Evolutionary conservation across 2,888 invertebrate genomes (phyloP).

Genomic region (Peribatodes rhomboidaria): DNA sequence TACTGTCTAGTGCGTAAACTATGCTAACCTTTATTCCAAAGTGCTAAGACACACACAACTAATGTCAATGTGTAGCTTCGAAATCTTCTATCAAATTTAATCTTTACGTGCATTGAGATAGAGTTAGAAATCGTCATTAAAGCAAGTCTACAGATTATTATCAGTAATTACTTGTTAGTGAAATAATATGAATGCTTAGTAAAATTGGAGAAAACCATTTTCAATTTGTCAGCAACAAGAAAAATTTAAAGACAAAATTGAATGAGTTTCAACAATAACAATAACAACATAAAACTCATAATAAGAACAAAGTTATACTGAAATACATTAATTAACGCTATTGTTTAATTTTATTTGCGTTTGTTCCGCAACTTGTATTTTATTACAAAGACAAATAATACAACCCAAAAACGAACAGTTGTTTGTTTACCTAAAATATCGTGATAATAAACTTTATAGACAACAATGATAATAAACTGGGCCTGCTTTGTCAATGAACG

Average conservation of each 20-base stretch:
- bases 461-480: constrained; percentile 3
- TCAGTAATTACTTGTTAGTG: not conserved
- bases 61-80: too few species aligned
- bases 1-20: too few species aligned
- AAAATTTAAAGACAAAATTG: not conserved
- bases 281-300: too few species aligned
- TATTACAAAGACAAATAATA: not conserved
- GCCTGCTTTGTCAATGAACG: constrained; percentile 4
- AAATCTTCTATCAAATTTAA: too few species aligned
- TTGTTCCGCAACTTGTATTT: not conserved
- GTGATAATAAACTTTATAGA: constrained; percentile 6
- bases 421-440: constrained; percentile 4
- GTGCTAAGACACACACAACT: too few species aligned
- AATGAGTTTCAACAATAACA: not conserved
- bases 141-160: too few species aligned
- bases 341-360: constrained; percentile 4
- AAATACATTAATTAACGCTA: not conserved
- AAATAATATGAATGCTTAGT: not conserved
- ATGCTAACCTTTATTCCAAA: too few species aligned
- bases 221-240: not conserved
- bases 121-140: too few species aligned
- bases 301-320: not conserved
- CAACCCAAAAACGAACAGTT: constrained; percentile 1
- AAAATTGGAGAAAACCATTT: not conserved
- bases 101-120: too few species aligned